These are phyloP conservation scores for Capromys pilorides DNA, from an alignment of 2,797 vertebrate species.

Conservation along the genomic window DNA sequence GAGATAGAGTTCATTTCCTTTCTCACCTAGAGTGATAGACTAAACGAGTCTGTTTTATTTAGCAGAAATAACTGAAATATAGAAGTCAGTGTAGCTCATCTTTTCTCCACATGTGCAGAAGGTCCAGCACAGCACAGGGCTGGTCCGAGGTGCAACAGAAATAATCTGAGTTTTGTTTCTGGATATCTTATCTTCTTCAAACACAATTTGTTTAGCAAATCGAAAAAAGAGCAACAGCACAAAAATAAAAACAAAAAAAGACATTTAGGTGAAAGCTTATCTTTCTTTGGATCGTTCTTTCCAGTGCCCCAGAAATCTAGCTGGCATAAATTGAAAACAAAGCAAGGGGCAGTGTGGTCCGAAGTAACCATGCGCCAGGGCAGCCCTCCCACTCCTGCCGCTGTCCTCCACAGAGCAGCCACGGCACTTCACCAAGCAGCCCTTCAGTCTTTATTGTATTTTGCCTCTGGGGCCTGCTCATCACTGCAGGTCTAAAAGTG, in stretches of 20 bases:
- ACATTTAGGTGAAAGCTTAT: constrained; percentile 49
- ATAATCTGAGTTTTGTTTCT: constrained; percentile 18
- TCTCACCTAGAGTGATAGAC: constrained; percentile 21
- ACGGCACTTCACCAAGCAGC: constrained; percentile 43
- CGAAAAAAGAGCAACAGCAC: constrained; percentile 6
- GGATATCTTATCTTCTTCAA: constrained; percentile 14
- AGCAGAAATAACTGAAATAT: constrained; percentile 3
- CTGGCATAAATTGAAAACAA: constrained; percentile 66
- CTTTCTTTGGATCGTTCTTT: constrained; percentile 38
- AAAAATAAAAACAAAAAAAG: not conserved
- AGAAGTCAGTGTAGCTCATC: not conserved
- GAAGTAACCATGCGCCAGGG: constrained; percentile 38
- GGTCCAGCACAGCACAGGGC: not conserved
- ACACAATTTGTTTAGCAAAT: constrained; percentile 52
- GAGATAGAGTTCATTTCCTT: constrained; percentile 55
- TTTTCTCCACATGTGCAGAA: not conserved
- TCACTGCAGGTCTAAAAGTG: constrained; percentile 74
- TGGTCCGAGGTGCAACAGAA: not conserved
- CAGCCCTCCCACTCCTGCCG: not conserved
- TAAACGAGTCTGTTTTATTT: constrained; percentile 28
- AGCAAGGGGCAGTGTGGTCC: constrained; percentile 52
- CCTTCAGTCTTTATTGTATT: constrained; percentile 78
- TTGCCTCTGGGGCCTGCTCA: constrained; percentile 75
- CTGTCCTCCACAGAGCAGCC: constrained; percentile 40
- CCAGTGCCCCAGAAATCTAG: constrained; percentile 45